These are phyloP conservation scores for Helobdella robusta DNA, from an alignment of 2,888 invertebrate genomes.

Conservation along the genomic window DNA sequence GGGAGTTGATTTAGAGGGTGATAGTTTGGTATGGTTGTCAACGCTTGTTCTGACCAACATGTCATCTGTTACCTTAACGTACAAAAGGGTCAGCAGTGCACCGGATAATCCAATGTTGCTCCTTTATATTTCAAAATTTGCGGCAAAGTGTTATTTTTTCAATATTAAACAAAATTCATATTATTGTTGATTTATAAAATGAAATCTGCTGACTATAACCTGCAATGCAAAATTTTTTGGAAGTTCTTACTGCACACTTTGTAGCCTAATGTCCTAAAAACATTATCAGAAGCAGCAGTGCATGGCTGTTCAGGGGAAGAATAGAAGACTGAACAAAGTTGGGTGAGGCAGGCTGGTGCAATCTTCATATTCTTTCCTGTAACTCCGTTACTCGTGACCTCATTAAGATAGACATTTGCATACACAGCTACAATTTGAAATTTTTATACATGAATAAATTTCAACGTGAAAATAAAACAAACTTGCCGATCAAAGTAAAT, in stretches of 20 bases:
- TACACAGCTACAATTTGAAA: too few relatives aligned
- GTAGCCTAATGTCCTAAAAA: not conserved
- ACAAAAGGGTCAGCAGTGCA: constrained; percentile 6
- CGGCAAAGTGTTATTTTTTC: not conserved
- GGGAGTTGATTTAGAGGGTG: not conserved
- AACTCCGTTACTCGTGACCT: too few relatives aligned
- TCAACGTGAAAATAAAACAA: too few relatives aligned
- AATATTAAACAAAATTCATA: not conserved
- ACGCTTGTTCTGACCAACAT: not conserved
- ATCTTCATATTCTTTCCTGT: too few relatives aligned
- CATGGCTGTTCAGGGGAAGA: not conserved
- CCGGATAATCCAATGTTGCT: constrained; percentile 13
- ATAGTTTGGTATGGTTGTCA: not conserved
- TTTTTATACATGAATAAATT: too few relatives aligned
- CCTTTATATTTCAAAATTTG: not conserved
- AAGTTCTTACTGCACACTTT: not conserved
- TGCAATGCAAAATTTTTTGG: constrained; percentile 15
- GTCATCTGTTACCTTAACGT: constrained; percentile 19
- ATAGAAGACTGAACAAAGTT: not conserved
- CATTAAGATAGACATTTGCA: too few relatives aligned
- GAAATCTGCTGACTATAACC: too few relatives aligned
- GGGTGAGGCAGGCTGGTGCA: not conserved
- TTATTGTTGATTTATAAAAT: not conserved
- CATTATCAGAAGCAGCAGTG: not conserved
- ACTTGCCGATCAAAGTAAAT: too few relatives aligned